phyloP scores from a whole-genome alignment of 2,888 invertebrate species.

The Tetragonula carbonaria region DNA sequence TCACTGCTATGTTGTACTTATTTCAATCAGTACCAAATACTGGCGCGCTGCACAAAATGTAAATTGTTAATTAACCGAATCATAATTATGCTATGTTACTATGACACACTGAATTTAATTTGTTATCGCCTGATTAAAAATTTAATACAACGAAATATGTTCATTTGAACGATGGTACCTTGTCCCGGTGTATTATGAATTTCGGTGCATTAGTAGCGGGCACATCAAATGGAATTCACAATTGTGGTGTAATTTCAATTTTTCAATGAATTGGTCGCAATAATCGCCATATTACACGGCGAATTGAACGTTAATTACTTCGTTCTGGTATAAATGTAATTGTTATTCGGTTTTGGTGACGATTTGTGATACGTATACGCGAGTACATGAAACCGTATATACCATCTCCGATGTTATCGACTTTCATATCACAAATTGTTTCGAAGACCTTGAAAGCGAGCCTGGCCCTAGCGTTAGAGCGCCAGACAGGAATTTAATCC shows the following conservation, averaged over 20 bases:
- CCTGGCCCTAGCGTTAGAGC: conserved; percentile 39
- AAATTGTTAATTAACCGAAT: conserved; percentile 37
- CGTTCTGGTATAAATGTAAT: background rate
- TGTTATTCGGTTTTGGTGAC: conserved; percentile 1
- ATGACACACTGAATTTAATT: conserved; percentile 29
- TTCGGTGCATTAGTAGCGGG: background rate
- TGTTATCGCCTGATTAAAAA: conserved; percentile 41
- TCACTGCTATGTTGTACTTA: background rate
- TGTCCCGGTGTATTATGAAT: conserved; percentile 2
- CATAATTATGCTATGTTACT: conserved; percentile 14
- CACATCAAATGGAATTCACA: conserved; percentile 31
- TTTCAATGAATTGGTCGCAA: background rate
- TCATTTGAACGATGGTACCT: conserved; percentile 7
- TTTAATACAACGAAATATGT: conserved; percentile 14
- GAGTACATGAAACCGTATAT: background rate
- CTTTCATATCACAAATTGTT: conserved; percentile 50
- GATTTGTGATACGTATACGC: background rate
- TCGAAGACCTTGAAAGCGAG: conserved; percentile 39
- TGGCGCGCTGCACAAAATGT: background rate
- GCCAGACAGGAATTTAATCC: conserved; percentile 65
- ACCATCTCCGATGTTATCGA: background rate
- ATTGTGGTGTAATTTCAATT: conserved; percentile 22
- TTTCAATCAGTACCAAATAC: conserved; percentile 7
- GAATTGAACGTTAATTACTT: conserved; percentile 23
- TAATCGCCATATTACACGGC: background rate